Evolutionary conservation across 2,797 vertebrate genomes (phyloP).

Genomic region (Hemibagrus guttatus): DNA sequence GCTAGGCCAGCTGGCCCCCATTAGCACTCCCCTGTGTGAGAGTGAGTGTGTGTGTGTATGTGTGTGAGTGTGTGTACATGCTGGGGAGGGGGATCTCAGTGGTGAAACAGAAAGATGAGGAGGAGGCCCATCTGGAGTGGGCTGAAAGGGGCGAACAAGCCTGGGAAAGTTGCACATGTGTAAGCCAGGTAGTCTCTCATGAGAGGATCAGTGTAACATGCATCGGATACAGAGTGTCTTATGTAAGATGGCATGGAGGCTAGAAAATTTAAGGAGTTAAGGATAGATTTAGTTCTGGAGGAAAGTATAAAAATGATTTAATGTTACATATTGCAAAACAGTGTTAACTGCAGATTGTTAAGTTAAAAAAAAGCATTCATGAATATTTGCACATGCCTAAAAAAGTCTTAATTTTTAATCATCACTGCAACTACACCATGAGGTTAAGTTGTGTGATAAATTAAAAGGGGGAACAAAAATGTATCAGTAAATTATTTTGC

Average conservation of each 20-base stretch:
- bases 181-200: slow-evolving; percentile 32
- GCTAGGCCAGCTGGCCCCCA: slow-evolving; percentile 62
- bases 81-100: slow-evolving; percentile 38
- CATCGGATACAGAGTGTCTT: slow-evolving; percentile 4
- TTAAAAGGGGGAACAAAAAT: not conserved
- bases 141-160: slow-evolving; percentile 48
- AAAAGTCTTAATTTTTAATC: not conserved
- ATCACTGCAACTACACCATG: not conserved
- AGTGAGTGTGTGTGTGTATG: slow-evolving; percentile 26
- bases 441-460: not conserved
- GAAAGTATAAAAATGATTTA: slow-evolving; percentile 18
- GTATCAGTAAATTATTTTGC: not conserved
- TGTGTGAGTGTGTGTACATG: slow-evolving; percentile 17
- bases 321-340: slow-evolving; percentile 2
- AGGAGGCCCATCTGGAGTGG: slow-evolving; percentile 65
- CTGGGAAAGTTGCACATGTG: slow-evolving; percentile 55
- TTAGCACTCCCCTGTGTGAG: slow-evolving; percentile 58
- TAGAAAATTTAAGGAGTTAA: slow-evolving; percentile 21
- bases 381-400: not conserved
- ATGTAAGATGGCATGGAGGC: not conserved
- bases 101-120: slow-evolving; percentile 58
- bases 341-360: no score
- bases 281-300: not conserved
- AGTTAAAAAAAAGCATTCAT: not conserved
- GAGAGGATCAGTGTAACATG: not conserved